Conservation (phyloP, 2,888 invertebrate genomes). For the Spisula solida region DNA sequence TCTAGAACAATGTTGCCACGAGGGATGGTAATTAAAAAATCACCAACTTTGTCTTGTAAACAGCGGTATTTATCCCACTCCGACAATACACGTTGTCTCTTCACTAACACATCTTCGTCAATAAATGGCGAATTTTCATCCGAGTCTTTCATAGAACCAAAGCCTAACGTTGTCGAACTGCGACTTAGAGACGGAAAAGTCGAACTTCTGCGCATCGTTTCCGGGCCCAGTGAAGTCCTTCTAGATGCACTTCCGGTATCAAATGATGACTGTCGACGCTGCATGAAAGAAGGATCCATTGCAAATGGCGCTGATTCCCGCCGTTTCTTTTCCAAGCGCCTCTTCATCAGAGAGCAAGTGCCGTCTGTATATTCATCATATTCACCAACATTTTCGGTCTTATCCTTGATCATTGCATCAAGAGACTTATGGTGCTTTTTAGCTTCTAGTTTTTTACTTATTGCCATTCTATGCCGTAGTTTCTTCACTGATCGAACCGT, state of each 20-base stretch:
- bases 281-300: conserved; percentile 49
- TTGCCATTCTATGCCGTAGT: conserved; percentile 73
- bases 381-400: conserved; percentile 68
- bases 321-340: conserved; percentile 74
- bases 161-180: conserved; percentile 54
- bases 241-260: background rate
- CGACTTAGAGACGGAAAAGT: conserved; percentile 49
- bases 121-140: conserved; percentile 61
- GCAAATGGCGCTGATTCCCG: conserved; percentile 63
- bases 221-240: conserved; percentile 37
- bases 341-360: conserved; percentile 74
- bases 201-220: conserved; percentile 37
- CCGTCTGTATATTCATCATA: conserved; percentile 74
- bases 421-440: conserved; percentile 69
- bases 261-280: conserved; percentile 60
- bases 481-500: conserved; percentile 74
- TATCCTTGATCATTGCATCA: conserved; percentile 74
- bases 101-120: conserved; percentile 72
- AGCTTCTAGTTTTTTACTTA: conserved; percentile 71
- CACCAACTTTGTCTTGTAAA: conserved; percentile 65
- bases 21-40: conserved; percentile 47
- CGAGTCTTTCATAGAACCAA: conserved; percentile 41
- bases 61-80: conserved; percentile 68
- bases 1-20: conserved; percentile 17
- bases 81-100: conserved; percentile 66